A percentile compares a stretch with the other conserved stretches of the same genome.
Evolutionary conservation across 1,140 invertebrate species (phyloP).

Genomic region (roundworm (Caenorhabditis elegans)): WBcel235 BX284603.4:6619501-6620000

Average conservation of each 20-base stretch:
- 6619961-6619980: no score
- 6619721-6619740: neutral
- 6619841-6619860: neutral
- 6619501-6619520: neutral
- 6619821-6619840: neutral
- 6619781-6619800: neutral
- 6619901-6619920: no score
- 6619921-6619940: no score
- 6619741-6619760: neutral
- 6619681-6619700: neutral
- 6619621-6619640: no score
- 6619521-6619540: neutral
- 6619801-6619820: neutral
- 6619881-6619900: no score
- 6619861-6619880: no score
- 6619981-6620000: no score
- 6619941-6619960: no score
- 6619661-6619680: neutral
- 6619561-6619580: neutral
- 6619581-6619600: neutral
- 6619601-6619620: neutral
- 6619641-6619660: no score
- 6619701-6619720: neutral
- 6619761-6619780: neutral
- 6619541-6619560: neutral